Evolutionary conservation across 2,797 vertebrate genomes (phyloP).

Genomic region (Crypturellus tataupa): DNA sequence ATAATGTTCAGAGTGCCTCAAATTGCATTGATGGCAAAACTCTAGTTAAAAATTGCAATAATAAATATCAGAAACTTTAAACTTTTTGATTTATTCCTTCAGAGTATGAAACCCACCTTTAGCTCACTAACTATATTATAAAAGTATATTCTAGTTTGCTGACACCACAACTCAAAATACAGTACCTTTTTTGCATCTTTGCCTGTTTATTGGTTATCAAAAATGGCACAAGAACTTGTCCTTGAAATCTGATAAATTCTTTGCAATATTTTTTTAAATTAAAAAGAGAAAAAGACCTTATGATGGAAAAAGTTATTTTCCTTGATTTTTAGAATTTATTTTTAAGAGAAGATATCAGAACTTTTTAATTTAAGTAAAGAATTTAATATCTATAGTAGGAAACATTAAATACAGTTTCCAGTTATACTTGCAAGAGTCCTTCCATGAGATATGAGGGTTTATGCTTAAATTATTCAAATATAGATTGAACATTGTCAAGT

Average conservation of each 20-base stretch:
- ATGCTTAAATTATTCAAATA: slow-evolving; percentile 73
- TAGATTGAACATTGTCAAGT: slow-evolving; percentile 63
- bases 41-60: slow-evolving; percentile 6
- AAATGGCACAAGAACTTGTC: slow-evolving; percentile 7
- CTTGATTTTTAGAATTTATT: background rate
- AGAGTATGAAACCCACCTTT: slow-evolving; percentile 11
- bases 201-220: slow-evolving; percentile 13
- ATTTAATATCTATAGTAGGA: slow-evolving; percentile 48
- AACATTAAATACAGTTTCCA: slow-evolving; percentile 63
- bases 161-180: background rate
- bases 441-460: slow-evolving; percentile 23
- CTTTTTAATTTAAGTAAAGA: slow-evolving; percentile 20
- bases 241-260: background rate
- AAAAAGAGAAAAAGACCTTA: slow-evolving; percentile 10
- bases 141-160: slow-evolving; percentile 36
- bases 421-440: slow-evolving; percentile 37
- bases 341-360: slow-evolving; percentile 38
- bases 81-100: background rate
- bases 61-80: background rate
- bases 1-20: slow-evolving; percentile 12
- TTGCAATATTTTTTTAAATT: slow-evolving; percentile 32
- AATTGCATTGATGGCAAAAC: slow-evolving; percentile 37
- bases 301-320: slow-evolving; percentile 35
- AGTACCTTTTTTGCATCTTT: background rate
- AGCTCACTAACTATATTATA: slow-evolving; percentile 25